These are phyloP conservation scores for Tragelaphus scriptus DNA, from an alignment of 2,113 vertebrate species.

Conservation along the genomic window DNA sequence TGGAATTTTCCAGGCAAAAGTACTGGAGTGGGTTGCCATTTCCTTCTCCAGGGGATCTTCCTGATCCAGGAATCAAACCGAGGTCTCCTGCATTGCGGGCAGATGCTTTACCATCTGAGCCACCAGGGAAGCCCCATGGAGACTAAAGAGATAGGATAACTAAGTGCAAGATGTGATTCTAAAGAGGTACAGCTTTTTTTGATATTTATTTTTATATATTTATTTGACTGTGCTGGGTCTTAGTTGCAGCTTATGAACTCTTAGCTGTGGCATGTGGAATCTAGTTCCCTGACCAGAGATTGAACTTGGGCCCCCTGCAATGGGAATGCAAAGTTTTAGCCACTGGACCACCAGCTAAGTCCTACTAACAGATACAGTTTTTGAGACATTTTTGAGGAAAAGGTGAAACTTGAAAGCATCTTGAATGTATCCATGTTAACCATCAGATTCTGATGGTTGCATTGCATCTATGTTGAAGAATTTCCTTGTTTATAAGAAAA, in stretches of 20 bases:
- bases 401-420: not conserved
- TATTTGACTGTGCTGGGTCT: not conserved
- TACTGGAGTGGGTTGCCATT: not conserved
- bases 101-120: not conserved
- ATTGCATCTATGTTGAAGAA: not conserved
- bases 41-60: not conserved
- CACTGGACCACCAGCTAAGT: not conserved
- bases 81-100: not conserved
- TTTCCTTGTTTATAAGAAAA: not conserved
- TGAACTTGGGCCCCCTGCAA: not conserved
- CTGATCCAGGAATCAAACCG: not conserved
- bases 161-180: not conserved
- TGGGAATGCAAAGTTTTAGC: not conserved
- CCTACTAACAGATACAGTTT: not conserved
- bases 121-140: not conserved
- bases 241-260: not conserved
- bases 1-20: not conserved
- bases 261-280: not conserved
- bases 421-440: not conserved
- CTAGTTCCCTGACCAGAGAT: not conserved
- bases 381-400: not conserved
- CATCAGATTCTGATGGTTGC: not conserved
- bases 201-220: not conserved
- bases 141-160: not conserved
- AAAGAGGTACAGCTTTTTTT: not conserved